These are phyloP conservation scores for Brienomyrus longianalis DNA, from an alignment of 2,113 vertebrate species.

Conservation along the genomic window DNA sequence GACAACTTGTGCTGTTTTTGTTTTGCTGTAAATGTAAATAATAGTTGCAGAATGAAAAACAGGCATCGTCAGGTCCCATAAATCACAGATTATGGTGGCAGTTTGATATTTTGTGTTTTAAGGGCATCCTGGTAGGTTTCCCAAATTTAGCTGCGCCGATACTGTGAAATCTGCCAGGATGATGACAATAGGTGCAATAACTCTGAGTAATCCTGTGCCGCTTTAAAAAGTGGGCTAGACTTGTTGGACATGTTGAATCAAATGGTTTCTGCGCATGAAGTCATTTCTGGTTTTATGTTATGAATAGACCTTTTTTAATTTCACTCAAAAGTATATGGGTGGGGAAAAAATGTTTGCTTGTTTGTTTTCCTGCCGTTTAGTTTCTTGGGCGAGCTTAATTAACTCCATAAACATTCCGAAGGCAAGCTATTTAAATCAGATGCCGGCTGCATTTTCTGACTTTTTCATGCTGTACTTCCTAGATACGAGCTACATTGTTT, in stretches of 20 bases:
- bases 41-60: not conserved
- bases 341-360: not conserved
- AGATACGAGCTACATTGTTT: not conserved
- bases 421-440: not conserved
- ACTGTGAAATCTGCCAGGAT: not conserved
- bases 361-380: not conserved
- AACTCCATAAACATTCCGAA: not conserved
- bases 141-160: not conserved
- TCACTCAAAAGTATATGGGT: not conserved
- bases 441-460: not conserved
- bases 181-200: constrained; percentile 2
- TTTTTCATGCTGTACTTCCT: not conserved
- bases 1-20: not conserved
- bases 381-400: not conserved
- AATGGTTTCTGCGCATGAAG: not conserved
- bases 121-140: not conserved
- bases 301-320: not conserved
- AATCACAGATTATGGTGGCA: constrained; percentile 2
- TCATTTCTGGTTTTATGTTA: not conserved
- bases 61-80: not conserved
- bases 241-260: not conserved
- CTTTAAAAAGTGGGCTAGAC: not conserved
- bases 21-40: not conserved
- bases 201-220: not conserved
- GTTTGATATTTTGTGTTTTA: not conserved